phyloP scores from a whole-genome alignment of 2,113 vertebrate species.

The Asarcornis scutulata region DNA sequence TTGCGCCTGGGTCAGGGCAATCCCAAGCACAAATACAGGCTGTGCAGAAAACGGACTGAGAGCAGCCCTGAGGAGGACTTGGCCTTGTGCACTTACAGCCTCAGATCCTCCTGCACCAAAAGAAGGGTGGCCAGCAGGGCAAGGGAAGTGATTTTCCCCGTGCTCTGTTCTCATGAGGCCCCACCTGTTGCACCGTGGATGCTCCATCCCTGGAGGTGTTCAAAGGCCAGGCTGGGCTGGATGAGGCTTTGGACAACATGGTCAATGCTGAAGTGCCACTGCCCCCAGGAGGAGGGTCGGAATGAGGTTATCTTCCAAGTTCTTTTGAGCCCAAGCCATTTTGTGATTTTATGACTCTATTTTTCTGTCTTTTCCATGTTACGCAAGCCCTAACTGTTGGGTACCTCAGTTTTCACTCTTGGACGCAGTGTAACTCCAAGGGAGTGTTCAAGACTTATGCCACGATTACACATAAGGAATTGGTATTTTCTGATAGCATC shows the following conservation, averaged over 20 bases:
- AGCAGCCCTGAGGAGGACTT: not conserved
- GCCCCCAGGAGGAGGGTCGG: not conserved
- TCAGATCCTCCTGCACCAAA: not conserved
- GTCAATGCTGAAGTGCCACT: too few species aligned
- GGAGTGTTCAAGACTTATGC: not conserved
- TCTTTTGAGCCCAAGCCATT: not conserved
- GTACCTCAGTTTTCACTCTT: not conserved
- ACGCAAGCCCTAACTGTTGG: not conserved
- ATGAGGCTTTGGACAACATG: not conserved
- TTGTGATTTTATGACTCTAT: too few species aligned
- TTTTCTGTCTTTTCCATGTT: not conserved
- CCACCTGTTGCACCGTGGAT: not conserved
- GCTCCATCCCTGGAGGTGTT: not conserved
- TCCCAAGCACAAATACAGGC: not conserved
- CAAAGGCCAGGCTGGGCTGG: not conserved
- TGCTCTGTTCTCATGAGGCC: not conserved
- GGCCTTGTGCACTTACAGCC: not conserved
- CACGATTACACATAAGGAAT: not conserved
- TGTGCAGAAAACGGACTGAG: not conserved
- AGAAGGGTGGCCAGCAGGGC: not conserved
- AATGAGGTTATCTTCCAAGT: too few species aligned
- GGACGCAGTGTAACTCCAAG: not conserved
- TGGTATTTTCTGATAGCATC: not conserved
- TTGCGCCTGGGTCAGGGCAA: not conserved
- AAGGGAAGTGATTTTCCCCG: not conserved